phyloP scores from a whole-genome alignment of 2,797 vertebrate genomes.

The Sphenodon punctatus region DNA sequence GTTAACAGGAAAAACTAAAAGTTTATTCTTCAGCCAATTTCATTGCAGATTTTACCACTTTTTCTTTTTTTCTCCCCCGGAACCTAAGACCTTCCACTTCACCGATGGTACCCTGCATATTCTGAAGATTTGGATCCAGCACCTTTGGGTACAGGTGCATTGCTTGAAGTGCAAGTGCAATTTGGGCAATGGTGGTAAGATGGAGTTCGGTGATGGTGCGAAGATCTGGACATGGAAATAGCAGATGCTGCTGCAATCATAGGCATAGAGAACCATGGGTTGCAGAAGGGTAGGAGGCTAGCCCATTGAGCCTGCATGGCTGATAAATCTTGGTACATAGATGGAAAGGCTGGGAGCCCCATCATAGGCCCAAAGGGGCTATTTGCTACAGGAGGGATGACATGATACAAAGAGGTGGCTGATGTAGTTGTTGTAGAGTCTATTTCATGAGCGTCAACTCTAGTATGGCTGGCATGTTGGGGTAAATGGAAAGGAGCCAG shows the following conservation, averaged over 20 bases:
- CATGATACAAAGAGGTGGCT: constrained; percentile 7
- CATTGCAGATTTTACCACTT: neutral
- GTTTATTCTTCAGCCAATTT: neutral
- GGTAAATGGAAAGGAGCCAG: neutral
- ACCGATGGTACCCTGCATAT: constrained; percentile 8
- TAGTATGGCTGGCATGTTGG: neutral
- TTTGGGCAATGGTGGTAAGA: neutral
- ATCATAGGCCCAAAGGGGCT: constrained; percentile 14
- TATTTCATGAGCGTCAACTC: neutral
- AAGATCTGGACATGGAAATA: constrained; percentile 12
- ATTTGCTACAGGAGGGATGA: constrained; percentile 20
- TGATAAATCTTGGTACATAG: neutral
- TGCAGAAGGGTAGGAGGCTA: constrained; percentile 20
- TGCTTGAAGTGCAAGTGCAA: neutral
- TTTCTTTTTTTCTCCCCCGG: neutral
- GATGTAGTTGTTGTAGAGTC: constrained; percentile 23
- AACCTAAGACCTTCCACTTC: neutral
- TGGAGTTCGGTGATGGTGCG: neutral
- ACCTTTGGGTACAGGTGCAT: neutral
- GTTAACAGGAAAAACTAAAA: neutral
- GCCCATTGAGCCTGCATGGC: neutral
- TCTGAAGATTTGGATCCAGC: neutral
- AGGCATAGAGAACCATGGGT: constrained; percentile 3
- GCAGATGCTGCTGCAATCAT: constrained; percentile 3
- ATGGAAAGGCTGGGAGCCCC: neutral